Percentiles rank a stretch among this genome's conserved stretches.
Evolutionary conservation across 2,888 invertebrate species (phyloP).

Genomic region (Petrophora chlorosata): DNA sequence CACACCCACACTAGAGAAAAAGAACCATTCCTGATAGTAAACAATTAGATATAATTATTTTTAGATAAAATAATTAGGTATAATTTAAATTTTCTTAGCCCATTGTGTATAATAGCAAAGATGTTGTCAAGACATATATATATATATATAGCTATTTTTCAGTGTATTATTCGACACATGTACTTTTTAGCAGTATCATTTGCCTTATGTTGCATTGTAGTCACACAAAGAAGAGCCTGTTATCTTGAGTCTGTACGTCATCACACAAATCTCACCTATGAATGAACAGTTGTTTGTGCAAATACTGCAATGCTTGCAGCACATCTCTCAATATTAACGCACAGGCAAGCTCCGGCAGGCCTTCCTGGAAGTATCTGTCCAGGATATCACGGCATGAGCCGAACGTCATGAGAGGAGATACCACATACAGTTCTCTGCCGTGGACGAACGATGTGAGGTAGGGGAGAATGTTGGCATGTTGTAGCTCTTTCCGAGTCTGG

Average conservation of each 20-base stretch:
- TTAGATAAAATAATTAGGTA: too few relatives aligned
- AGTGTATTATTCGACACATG: too few relatives aligned
- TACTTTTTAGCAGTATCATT: too few relatives aligned
- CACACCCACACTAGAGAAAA: too few relatives aligned
- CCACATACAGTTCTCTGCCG: constrained; percentile 90
- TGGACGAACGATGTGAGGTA: constrained; percentile 90
- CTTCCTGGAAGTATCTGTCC: constrained; percentile 88
- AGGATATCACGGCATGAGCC: constrained; percentile 93
- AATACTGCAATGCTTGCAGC: constrained; percentile 90
- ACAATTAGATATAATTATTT: too few relatives aligned
- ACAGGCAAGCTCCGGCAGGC: constrained; percentile 92
- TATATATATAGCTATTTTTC: too few relatives aligned
- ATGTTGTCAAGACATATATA: too few relatives aligned
- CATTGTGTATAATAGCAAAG: too few relatives aligned
- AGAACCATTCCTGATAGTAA: too few relatives aligned
- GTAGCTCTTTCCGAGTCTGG: constrained; percentile 88
- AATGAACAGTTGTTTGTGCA: constrained; percentile 92
- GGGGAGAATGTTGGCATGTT: constrained; percentile 91
- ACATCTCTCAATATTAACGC: constrained; percentile 91
- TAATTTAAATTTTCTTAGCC: too few relatives aligned
- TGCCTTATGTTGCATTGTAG: too few relatives aligned
- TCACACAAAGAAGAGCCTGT: too few relatives aligned
- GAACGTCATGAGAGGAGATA: constrained; percentile 92
- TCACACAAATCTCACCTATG: constrained; percentile 85
- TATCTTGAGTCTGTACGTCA: background rate